Percentiles rank a stretch among this genome's conserved stretches.
Conservation (phyloP, 2,888 invertebrate species). For the Leptura quadrifasciata region DNA sequence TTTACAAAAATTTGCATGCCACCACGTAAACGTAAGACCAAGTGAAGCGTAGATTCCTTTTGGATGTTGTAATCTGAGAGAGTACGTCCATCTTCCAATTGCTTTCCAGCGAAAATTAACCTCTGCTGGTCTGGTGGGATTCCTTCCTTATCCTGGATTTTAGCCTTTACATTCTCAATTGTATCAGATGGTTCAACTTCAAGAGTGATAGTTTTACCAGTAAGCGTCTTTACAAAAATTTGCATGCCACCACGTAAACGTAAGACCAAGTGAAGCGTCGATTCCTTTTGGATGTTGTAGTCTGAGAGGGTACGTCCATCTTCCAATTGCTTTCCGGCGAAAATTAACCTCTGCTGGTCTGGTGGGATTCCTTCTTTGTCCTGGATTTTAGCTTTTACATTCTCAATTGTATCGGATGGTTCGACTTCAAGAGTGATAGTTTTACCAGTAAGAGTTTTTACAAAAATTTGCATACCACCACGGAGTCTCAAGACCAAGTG, state of each 20-base stretch:
- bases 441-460: slow-evolving; percentile 94
- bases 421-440: slow-evolving; percentile 95
- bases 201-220: slow-evolving; percentile 78
- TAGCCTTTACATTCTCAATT: slow-evolving; percentile 80
- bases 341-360: slow-evolving; percentile 85
- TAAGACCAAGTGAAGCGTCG: slow-evolving; percentile 90
- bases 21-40: not conserved
- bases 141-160: slow-evolving; percentile 77
- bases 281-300: slow-evolving; percentile 96
- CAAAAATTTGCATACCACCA: slow-evolving; percentile 98
- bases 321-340: slow-evolving; percentile 96
- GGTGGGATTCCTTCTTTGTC: slow-evolving; percentile 78
- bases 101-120: slow-evolving; percentile 82
- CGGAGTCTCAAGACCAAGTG: slow-evolving; percentile 94
- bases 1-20: slow-evolving; percentile 1
- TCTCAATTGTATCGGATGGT: slow-evolving; percentile 93
- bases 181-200: slow-evolving; percentile 80
- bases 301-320: slow-evolving; percentile 92
- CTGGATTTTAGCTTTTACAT: slow-evolving; percentile 94
- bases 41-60: not conserved
- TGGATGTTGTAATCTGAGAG: slow-evolving; percentile 79
- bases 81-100: slow-evolving; percentile 82
- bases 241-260: slow-evolving; percentile 91
- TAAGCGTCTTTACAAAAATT: slow-evolving; percentile 76
- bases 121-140: slow-evolving; percentile 79